Conservation (phyloP, 1,140 invertebrate species). For the Riptortus pedestris region DNA sequence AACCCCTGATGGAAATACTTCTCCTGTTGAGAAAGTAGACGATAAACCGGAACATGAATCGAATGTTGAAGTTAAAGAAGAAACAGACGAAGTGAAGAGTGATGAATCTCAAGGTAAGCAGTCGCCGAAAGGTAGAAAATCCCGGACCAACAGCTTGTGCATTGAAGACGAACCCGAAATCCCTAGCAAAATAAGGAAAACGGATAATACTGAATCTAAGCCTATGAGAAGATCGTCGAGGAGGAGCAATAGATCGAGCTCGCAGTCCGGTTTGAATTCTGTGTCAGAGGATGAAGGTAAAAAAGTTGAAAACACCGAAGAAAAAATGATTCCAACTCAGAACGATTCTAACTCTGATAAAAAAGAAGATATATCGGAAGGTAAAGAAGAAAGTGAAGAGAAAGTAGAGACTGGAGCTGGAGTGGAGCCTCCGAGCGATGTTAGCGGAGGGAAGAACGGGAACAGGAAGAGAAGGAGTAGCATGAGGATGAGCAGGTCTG, state of each 20-base stretch:
- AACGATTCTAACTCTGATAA: no score
- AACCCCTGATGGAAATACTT: neutral
- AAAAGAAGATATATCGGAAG: neutral
- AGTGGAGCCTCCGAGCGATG: no score
- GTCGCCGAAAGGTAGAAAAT: slow-evolving; percentile 1
- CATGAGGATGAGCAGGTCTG: neutral
- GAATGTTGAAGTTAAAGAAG: neutral
- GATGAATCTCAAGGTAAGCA: neutral
- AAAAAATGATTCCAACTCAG: no score
- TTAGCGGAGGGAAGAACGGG: no score
- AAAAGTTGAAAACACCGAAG: no score
- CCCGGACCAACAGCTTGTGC: neutral
- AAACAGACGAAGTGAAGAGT: neutral
- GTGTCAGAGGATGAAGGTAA: neutral
- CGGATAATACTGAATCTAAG: neutral
- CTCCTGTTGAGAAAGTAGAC: no score
- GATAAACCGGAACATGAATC: no score
- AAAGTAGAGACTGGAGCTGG: no score
- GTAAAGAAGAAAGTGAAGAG: neutral
- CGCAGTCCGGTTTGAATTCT: neutral
- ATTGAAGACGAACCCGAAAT: slow-evolving; percentile 7
- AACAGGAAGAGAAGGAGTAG: slow-evolving; percentile 2
- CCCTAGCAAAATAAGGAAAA: slow-evolving; percentile 10
- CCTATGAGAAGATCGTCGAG: neutral
- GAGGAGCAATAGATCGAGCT: neutral